Conservation (phyloP, 2,113 vertebrate genomes). For the Lepus europaeus region DNA sequence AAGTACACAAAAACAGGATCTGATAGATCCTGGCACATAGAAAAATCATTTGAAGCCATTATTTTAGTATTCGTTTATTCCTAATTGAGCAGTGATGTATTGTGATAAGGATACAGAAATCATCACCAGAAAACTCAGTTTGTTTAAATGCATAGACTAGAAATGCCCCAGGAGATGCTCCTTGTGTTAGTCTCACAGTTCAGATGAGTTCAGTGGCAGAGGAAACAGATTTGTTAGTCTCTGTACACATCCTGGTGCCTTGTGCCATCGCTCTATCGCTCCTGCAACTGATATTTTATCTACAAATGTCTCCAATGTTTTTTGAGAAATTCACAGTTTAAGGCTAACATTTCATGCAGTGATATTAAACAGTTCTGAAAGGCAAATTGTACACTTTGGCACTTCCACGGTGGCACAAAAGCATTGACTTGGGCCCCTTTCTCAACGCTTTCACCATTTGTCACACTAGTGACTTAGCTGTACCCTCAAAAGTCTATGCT, state of each 20-base stretch:
- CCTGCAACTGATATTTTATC: neutral
- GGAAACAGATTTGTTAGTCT: neutral
- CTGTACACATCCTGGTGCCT: neutral
- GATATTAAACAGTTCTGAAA: neutral
- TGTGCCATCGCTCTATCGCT: neutral
- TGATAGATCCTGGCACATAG: neutral
- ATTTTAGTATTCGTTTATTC: conserved; percentile 41
- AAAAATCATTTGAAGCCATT: neutral
- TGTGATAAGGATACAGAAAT: neutral
- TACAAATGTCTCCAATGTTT: neutral
- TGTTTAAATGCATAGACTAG: neutral
- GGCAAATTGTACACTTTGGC: neutral
- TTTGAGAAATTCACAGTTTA: neutral
- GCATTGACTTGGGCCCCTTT: neutral
- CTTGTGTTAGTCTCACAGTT: neutral
- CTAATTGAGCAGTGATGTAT: neutral
- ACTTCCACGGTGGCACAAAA: neutral
- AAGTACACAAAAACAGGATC: neutral
- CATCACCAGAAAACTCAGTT: neutral
- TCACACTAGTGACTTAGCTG: neutral
- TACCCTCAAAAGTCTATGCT: neutral
- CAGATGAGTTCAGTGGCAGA: neutral
- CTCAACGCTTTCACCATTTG: neutral
- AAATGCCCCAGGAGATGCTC: neutral
- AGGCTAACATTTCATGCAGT: neutral